Base-by-base conservation (phyloP, 2,888 invertebrate species). In the Coleophora deauratella region DNA sequence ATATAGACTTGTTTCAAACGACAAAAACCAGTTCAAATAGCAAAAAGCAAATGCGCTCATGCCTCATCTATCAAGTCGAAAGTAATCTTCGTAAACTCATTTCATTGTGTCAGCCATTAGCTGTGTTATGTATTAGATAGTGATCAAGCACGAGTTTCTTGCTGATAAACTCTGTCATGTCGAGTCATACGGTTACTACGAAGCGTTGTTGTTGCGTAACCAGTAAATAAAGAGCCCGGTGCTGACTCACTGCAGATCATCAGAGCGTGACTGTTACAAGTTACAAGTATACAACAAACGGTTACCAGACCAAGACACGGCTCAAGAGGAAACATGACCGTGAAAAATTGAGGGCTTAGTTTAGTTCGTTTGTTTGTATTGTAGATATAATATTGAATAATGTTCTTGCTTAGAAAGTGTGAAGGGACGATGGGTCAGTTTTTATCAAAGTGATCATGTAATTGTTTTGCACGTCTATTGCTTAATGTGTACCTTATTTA, bases 201-300 rank as follows among this genome's bases (percentile, higher is more conserved):
- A 21, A 6, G 21, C 21, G 21, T 21, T 3, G 21, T 43, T 46
- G 43, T 39, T 28, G 9, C 38, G 37, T 33, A 34, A 21, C 21
- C 21, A 21, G 21, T 21, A 21, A 21, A 3, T 6, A 21, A 21
- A 21, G 21, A 21, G 21, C 21, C 21, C 21, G 6, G 21, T 42
- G 43, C 43, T 46, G 46, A 43, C 32, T 43, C 43, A 42, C 35
- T n/a, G 37, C 2, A 42, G 43, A 45, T 60, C 70, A 70, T 62
- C 73, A 66, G 66, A 62, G 65, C 77, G 67, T 72, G 72, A 72
- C 75, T 67, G 51, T 57, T 58, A 59, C 62, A 56, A 57, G 51
- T 54, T 47, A 57, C 53, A 48, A 28, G 9, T 10, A 28, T 31
- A 31, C n/a, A 31, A 10, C 31, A 31, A 21, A 21, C 21, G 54